Base-by-base conservation (phyloP, 1,140 invertebrate species). In the Neomicropteryx cornuta region DNA sequence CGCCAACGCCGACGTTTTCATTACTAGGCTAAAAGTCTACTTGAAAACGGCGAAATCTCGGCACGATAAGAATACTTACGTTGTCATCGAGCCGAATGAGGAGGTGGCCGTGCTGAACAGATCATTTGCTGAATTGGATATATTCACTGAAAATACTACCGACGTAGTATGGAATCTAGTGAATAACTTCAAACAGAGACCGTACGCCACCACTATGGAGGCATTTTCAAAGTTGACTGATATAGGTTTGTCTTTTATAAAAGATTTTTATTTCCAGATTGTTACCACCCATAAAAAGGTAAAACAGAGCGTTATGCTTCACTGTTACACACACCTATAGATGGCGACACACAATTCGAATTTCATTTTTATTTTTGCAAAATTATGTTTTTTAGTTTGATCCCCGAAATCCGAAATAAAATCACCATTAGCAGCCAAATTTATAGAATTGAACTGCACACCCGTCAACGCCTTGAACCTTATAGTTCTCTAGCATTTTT, bases 151-250 rank as follows among this genome's bases (percentile, higher is more conserved):
- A 34, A 73, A 76, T 43, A 63, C 71, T 5, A 66, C 77, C 0
- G 62, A 79, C 58, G 71, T 74, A 34, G 68, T 81, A 10, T 76
- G 81, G 81, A 76, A 73, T 48, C 72, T 85, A 48, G 70, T 83
- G 5, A 73, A 72, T 18, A 81, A 81, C 57, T 69, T 85, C 20
- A 78, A 77, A 18, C 65, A 82, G 50, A 71, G 83, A 55, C 85
- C 87, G 0, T 85, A 84, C 56, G 81, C 81, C 57, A 81, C 83
- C 2, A 83, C 85, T 5, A 50, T 89, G 55, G 79, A 82, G 53
- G 80, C 85, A 5, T 89, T 90, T 62, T 81, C 83, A 18, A 89
- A 88, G 68, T 65, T 91, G 17, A 82, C 83, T 18, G 83, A 87
- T 65, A 75, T 77, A 46, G 66, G 63, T 71, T 47, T 56, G 53